phyloP scores from a whole-genome alignment of 1,140 invertebrate species.

The Pseudomyrmex sp. region DNA sequence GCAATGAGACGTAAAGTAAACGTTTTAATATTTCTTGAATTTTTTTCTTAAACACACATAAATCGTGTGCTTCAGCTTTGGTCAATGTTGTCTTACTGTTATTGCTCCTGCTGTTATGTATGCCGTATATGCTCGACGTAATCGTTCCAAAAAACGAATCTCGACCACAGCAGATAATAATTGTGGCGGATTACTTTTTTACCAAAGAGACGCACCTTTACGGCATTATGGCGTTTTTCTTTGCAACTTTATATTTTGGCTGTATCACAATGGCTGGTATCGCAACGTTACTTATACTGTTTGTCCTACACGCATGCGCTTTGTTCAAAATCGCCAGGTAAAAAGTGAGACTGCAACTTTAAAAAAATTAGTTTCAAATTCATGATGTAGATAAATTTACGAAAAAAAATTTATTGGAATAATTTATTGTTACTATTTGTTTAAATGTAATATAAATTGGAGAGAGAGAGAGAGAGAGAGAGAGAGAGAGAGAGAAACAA shows the following conservation, averaged over 20 bases:
- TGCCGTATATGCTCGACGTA: slow-evolving; percentile 7
- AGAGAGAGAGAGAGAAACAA: too few species aligned
- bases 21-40: too few species aligned
- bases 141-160: slow-evolving; percentile 35
- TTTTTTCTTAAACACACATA: not conserved
- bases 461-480: too few species aligned
- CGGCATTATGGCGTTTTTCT: not conserved
- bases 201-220: slow-evolving; percentile 10
- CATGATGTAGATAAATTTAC: too few species aligned
- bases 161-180: not conserved
- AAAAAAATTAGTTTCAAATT: not conserved
- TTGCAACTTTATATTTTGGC: not conserved
- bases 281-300: slow-evolving; percentile 15
- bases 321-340: slow-evolving; percentile 48
- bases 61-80: slow-evolving; percentile 19
- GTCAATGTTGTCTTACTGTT: not conserved
- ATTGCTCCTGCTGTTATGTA: not conserved
- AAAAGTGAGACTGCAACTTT: not conserved
- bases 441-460: too few species aligned
- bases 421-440: not conserved
- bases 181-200: not conserved
- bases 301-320: slow-evolving; percentile 3
- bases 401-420: not conserved
- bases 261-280: not conserved
- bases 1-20: too few species aligned